These are phyloP conservation scores for Callyntrura guangdongensis DNA, from an alignment of 2,888 invertebrate genomes.

Conservation along the genomic window DNA sequence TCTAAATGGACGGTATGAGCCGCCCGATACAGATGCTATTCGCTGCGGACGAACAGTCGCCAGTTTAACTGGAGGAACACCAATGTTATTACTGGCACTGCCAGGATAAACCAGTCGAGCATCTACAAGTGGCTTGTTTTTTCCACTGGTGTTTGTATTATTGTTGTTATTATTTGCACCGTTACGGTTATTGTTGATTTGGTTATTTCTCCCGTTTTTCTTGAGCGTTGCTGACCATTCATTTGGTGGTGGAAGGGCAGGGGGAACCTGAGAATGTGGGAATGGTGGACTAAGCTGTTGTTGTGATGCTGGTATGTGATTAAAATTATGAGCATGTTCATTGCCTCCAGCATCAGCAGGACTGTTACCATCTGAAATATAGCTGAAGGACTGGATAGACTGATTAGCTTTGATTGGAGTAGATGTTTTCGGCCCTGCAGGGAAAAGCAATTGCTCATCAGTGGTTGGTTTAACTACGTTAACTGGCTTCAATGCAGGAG, in stretches of 20 bases:
- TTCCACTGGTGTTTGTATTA: constrained; percentile 9
- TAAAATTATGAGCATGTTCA: constrained; percentile 48
- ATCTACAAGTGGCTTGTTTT: constrained; percentile 72
- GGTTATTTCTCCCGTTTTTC: constrained; percentile 59
- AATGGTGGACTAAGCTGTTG: constrained; percentile 11
- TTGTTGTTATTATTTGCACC: constrained; percentile 17
- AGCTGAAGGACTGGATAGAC: constrained; percentile 78
- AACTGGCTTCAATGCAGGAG: constrained; percentile 80
- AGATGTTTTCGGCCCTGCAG: constrained; percentile 83
- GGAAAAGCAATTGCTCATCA: constrained; percentile 73
- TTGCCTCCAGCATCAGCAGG: constrained; percentile 54
- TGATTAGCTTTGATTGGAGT: constrained; percentile 83
- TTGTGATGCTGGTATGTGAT: constrained; percentile 47
- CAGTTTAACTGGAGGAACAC: constrained; percentile 78
- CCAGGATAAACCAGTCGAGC: constrained; percentile 35
- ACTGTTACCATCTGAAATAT: constrained; percentile 73
- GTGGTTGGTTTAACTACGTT: constrained; percentile 84
- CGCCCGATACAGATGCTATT: constrained; percentile 82
- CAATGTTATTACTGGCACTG: not conserved
- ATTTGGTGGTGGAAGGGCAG: constrained; percentile 71
- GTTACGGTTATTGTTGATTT: constrained; percentile 69
- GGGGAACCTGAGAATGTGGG: constrained; percentile 55
- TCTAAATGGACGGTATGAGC: constrained; percentile 83
- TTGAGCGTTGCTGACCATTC: constrained; percentile 62
- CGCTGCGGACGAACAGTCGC: constrained; percentile 84